phyloP scores from a whole-genome alignment of 1,140 invertebrate genomes.

The Galleria mellonella region DNA sequence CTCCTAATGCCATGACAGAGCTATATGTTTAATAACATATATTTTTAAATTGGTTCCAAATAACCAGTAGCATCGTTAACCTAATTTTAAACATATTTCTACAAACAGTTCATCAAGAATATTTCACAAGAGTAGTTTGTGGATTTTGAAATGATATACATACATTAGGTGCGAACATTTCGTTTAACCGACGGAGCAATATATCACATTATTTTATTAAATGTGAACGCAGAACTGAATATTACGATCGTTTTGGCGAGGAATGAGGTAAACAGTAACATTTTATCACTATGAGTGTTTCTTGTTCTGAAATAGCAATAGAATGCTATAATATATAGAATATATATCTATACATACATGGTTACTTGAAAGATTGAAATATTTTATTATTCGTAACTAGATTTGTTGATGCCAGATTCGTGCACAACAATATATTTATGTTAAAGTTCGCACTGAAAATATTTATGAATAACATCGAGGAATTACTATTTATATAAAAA shows the following conservation, averaged over 20 bases:
- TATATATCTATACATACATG: too few species aligned
- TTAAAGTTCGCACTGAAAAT: too few species aligned
- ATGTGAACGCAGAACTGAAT: neutral
- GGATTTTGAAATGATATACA: conserved; percentile 5
- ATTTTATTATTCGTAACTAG: too few species aligned
- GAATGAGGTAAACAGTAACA: neutral
- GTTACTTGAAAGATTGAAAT: too few species aligned
- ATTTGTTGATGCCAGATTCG: neutral
- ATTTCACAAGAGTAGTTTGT: conserved; percentile 1
- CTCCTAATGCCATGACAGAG: neutral
- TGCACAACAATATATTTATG: too few species aligned
- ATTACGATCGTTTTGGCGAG: neutral
- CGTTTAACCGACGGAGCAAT: neutral
- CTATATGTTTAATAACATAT: neutral
- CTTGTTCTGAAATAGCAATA: neutral
- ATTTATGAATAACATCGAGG: too few species aligned
- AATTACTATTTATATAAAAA: too few species aligned
- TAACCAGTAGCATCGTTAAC: conserved; percentile 1
- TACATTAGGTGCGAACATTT: neutral
- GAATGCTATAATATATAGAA: too few species aligned
- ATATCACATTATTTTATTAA: conserved; percentile 1
- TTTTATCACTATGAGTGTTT: neutral
- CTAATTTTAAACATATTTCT: conserved; percentile 4
- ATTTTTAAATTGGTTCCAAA: neutral
- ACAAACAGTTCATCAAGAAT: neutral